Evolutionary conservation across 2,797 vertebrate species (phyloP).

Genomic region (Phyllotis vaccarum): DNA sequence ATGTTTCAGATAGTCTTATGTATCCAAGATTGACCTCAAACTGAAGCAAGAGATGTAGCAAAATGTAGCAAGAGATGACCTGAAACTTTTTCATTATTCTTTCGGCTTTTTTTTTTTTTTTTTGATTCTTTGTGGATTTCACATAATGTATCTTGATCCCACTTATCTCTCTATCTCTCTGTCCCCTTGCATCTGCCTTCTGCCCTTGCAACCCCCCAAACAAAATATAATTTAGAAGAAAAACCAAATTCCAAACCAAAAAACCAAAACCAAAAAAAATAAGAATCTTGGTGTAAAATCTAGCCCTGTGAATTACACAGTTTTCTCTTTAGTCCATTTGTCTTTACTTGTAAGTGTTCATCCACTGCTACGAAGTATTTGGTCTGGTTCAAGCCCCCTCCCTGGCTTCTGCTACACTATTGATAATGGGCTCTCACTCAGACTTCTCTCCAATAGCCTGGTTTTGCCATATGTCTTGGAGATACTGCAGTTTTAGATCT

Average conservation of each 20-base stretch:
- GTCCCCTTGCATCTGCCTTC: background rate
- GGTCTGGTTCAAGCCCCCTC: background rate
- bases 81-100: background rate
- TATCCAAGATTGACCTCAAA: background rate
- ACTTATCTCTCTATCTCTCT: background rate
- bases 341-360: background rate
- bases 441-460: background rate
- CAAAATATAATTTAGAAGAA: background rate
- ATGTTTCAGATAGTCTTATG: background rate
- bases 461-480: background rate
- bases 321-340: background rate
- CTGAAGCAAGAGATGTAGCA: background rate
- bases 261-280: background rate
- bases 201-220: background rate
- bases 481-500: background rate
- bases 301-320: background rate
- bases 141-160: background rate
- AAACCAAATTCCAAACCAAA: background rate
- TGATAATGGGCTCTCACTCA: background rate
- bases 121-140: background rate
- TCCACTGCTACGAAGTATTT: background rate
- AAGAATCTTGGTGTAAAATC: background rate
- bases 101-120: background rate
- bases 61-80: background rate
- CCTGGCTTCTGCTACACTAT: background rate